Percentiles rank a stretch among this genome's conserved stretches.
Evolutionary conservation across 2,113 vertebrate species (phyloP).

Genomic region (Crypturellus undulatus): DNA sequence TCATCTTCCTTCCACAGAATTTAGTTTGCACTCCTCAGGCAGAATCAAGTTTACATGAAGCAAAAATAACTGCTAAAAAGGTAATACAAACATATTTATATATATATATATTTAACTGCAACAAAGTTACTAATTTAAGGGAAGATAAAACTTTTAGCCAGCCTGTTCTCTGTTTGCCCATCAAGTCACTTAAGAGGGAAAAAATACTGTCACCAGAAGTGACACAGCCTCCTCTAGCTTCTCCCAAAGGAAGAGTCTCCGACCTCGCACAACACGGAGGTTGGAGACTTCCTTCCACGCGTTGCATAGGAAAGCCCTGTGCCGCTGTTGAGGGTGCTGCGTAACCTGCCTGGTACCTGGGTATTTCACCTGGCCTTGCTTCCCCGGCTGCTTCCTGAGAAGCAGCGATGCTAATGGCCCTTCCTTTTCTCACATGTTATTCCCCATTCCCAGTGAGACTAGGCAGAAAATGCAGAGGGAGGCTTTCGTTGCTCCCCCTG

Average conservation of each 20-base stretch:
- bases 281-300: background rate
- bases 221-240: background rate
- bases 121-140: background rate
- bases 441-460: background rate
- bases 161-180: background rate
- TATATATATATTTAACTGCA: background rate
- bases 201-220: background rate
- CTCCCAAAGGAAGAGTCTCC: background rate
- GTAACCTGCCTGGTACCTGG: background rate
- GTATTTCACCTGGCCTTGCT: background rate
- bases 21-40: background rate
- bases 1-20: background rate
- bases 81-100: background rate
- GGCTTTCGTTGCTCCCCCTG: background rate
- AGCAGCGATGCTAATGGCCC: background rate
- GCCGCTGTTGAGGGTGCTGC: accelerated
- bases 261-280: background rate
- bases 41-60: background rate
- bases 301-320: accelerated
- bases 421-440: background rate
- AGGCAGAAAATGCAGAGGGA: background rate
- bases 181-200: background rate
- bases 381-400: background rate
- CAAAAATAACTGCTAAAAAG: background rate
- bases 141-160: background rate